Percentiles rank a stretch among this genome's conserved stretches.
phyloP scores from a whole-genome alignment of 1,140 invertebrate species.

The Drosophila funebris region DNA sequence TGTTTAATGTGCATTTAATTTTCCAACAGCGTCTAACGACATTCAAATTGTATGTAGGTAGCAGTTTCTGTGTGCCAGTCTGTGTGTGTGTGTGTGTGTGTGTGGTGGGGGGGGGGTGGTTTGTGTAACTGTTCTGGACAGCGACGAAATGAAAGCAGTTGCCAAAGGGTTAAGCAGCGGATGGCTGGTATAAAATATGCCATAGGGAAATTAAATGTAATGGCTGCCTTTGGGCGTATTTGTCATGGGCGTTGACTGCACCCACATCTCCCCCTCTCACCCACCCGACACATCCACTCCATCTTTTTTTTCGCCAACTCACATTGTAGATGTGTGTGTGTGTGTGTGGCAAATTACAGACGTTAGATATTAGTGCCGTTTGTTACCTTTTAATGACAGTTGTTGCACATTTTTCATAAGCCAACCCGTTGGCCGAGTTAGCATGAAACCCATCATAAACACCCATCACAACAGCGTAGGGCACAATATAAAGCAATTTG shows the following conservation, averaged over 20 bases:
- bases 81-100: not conserved
- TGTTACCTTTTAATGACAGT: conserved; percentile 32
- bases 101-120: not conserved
- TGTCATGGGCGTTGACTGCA: not conserved
- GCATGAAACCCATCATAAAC: not conserved
- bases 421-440: conserved; percentile 6
- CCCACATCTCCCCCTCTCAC: no score
- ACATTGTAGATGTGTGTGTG: not conserved
- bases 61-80: not conserved
- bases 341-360: conserved; percentile 21
- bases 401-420: conserved; percentile 32
- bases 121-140: conserved; percentile 3
- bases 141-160: not conserved
- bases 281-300: not conserved
- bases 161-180: conserved; percentile 34
- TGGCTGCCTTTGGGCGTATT: conserved; percentile 20
- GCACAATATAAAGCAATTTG: not conserved
- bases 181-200: conserved; percentile 34
- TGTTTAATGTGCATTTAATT: conserved; percentile 57
- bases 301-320: not conserved
- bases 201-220: conserved; percentile 39
- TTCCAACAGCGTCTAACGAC: conserved; percentile 33
- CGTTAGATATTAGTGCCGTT: conserved; percentile 25
- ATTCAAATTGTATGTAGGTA: conserved; percentile 8
- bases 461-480: not conserved